Evolutionary conservation across 2,797 vertebrate species (phyloP), one percentile per base, ranked within the genome.

Genomic region (Hypotaenidia okinawae): DNA sequence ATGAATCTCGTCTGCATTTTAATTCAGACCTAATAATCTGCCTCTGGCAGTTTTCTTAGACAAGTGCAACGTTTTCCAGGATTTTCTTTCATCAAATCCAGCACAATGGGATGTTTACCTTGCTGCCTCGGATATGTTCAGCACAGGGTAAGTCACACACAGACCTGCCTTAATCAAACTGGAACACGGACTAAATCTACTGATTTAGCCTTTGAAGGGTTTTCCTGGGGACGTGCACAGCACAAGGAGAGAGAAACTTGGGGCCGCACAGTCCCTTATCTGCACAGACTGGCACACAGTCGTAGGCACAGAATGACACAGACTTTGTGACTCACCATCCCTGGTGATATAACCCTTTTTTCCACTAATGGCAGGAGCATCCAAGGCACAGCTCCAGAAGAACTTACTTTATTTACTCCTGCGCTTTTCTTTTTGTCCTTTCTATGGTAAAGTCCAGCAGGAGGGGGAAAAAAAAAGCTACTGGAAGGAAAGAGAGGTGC

Each of bases 1-100:
- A 98, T 98, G 98, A 98, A 98, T 97, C 97, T 98, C 17, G 95
- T 97, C 97, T 98, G 97, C 97, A 97, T 98, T 98, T 98, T 98
- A 98, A 98, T 98, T 98, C 96, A 96, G 96, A 94, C 96, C 97
- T 98, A 98, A 97, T 98, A 97, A 97, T 97, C 92, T 96, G 97
- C 97, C 97, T 97, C 96, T 39, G 95, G 97, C 97, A 97, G 92
- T 97, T 97, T 97, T 95, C 93, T 91, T 93, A 95, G 92, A 93
- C 94, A 92, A 95, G 82, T 79, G 72, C 58, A 66, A 74, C 41
- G 25, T 90, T 96, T 96, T 95, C 97, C 83, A 74, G 96, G 95
- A 94, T 98, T 96, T 95, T 95, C 90, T 94, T 91, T 92, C 95
- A 93, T 95, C 84, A 68, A 84, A 86, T 49, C 79, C 92, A 95